Evolutionary conservation across 2,797 vertebrate genomes (phyloP).

Genomic region (Leuciscus waleckii): DNA sequence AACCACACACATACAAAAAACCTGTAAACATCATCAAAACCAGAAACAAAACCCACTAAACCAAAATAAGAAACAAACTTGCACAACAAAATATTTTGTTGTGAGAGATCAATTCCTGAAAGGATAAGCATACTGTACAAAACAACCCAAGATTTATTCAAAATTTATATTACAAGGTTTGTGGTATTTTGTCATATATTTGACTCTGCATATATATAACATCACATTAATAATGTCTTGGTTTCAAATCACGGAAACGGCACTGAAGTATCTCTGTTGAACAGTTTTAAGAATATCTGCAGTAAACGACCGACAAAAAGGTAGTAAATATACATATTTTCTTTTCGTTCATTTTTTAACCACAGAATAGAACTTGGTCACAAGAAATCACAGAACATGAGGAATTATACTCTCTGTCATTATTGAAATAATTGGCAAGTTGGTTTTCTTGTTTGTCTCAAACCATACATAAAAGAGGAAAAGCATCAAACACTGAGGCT

Average conservation of each 20-base stretch:
- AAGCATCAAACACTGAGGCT: slow-evolving; percentile 59
- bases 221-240: slow-evolving; percentile 79
- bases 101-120: not conserved
- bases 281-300: slow-evolving; percentile 55
- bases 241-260: slow-evolving; percentile 70
- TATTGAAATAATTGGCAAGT: slow-evolving; percentile 68
- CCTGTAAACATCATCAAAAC: not conserved
- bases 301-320: slow-evolving; percentile 74
- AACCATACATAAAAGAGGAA: slow-evolving; percentile 56
- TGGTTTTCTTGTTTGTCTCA: slow-evolving; percentile 49
- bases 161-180: slow-evolving; percentile 85
- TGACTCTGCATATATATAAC: slow-evolving; percentile 75
- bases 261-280: slow-evolving; percentile 57
- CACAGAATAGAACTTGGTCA: slow-evolving; percentile 72
- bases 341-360: slow-evolving; percentile 52
- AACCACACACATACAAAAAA: not conserved
- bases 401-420: slow-evolving; percentile 65
- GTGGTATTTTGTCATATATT: slow-evolving; percentile 70
- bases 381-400: slow-evolving; percentile 80
- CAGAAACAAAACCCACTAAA: not conserved
- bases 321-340: slow-evolving; percentile 62
- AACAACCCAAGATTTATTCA: slow-evolving; percentile 89
- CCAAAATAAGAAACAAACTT: not conserved
- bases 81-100: not conserved
- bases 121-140: slow-evolving; percentile 54